Percentiles rank a stretch among this genome's conserved stretches.
These are phyloP conservation scores for Melitaea athalia DNA, from an alignment of 2,888 invertebrate genomes.

Conservation along the genomic window DNA sequence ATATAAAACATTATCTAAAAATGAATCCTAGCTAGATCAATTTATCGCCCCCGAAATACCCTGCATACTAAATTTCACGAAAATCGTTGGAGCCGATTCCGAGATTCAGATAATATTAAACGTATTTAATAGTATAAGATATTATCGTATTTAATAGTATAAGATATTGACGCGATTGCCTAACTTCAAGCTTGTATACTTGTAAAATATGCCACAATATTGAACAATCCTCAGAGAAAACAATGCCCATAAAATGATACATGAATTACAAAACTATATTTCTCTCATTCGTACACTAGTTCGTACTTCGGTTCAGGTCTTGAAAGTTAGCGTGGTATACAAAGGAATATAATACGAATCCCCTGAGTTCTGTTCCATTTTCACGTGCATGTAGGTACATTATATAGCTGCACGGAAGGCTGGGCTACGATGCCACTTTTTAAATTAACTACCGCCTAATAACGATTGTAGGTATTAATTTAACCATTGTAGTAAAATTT, in stretches of 20 bases:
- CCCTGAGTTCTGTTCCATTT: constrained; percentile 22
- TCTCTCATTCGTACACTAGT: no score
- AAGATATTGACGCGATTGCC: no score
- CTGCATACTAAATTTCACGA: no score
- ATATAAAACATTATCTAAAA: no score
- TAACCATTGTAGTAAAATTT: neutral
- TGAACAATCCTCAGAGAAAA: neutral
- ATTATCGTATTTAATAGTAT: no score
- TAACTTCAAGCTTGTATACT: no score
- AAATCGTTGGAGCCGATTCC: no score
- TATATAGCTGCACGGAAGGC: constrained; percentile 7
- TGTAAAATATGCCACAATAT: no score
- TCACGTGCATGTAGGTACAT: constrained; percentile 23
- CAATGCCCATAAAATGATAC: neutral
- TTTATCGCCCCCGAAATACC: no score
- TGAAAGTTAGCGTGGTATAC: constrained; percentile 24
- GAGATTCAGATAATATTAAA: no score
- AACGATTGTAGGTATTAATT: neutral
- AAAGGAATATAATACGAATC: constrained; percentile 27
- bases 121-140: no score
- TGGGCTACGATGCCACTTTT: neutral
- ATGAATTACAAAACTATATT: constrained; percentile 7
- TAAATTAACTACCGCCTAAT: neutral
- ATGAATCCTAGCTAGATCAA: no score
- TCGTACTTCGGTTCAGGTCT: constrained; percentile 7